Conservation (phyloP, 2,888 invertebrate species). For the Cephus rjabovi region DNA sequence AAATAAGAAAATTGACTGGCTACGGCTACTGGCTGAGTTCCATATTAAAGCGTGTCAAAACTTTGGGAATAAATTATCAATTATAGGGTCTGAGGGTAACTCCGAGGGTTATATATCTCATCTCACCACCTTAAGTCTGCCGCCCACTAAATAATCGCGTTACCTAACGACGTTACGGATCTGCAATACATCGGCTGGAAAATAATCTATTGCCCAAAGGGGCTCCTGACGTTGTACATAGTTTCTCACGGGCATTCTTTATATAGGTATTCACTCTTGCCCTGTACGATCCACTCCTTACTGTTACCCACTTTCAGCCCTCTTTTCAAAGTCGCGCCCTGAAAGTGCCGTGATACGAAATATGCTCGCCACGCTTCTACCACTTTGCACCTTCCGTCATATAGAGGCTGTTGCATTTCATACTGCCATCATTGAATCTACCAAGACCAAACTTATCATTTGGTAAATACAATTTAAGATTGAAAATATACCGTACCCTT, state of each 20-base stretch:
- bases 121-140: slow-evolving; percentile 28
- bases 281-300: not conserved
- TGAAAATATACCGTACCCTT: not conserved
- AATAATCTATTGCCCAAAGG: slow-evolving; percentile 22
- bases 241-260: not conserved
- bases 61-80: slow-evolving; percentile 45
- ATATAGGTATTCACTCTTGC: not conserved
- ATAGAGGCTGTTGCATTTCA: not conserved
- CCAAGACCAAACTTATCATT: not conserved
- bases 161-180: slow-evolving; percentile 35
- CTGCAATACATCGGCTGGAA: slow-evolving; percentile 33
- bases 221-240: not conserved
- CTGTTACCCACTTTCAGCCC: not conserved
- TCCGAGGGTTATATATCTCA: slow-evolving; percentile 36
- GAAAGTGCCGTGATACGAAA: not conserved
- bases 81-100: slow-evolving; percentile 33
- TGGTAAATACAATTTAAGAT: not conserved
- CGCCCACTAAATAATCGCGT: slow-evolving; percentile 39
- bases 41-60: slow-evolving; percentile 33
- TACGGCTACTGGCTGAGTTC: slow-evolving; percentile 14
- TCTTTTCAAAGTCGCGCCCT: not conserved
- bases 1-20: slow-evolving; percentile 16
- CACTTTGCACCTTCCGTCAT: not conserved
- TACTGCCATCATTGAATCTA: not conserved
- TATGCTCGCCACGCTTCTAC: not conserved